Conservation (phyloP, 1,140 invertebrate species). For the Heliconius nattereri region DNA sequence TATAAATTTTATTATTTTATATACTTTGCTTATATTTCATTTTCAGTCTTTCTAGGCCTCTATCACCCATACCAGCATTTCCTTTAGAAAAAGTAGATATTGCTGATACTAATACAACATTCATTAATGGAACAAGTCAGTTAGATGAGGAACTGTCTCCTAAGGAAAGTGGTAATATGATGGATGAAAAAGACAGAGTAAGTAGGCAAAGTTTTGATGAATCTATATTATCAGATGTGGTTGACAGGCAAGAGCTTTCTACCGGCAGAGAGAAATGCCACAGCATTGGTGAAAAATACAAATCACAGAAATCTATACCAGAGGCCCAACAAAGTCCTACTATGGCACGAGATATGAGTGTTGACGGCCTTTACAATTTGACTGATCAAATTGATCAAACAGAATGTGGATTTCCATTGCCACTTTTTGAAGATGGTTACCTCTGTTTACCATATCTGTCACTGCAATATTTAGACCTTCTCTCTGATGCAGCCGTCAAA, state of each 20-base stretch:
- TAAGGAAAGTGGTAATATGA: constrained; percentile 71
- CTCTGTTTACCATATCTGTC: constrained; percentile 98
- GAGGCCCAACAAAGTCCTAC: constrained; percentile 78
- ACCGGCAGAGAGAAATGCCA: constrained; percentile 76
- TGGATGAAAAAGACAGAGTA: constrained; percentile 74
- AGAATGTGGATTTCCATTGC: constrained; percentile 93
- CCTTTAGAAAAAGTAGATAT: constrained; percentile 66
- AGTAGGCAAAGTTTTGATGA: constrained; percentile 77
- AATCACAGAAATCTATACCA: constrained; percentile 62
- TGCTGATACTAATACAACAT: constrained; percentile 56
- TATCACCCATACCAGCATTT: constrained; percentile 87
- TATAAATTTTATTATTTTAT: too few species aligned
- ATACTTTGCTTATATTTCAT: neutral
- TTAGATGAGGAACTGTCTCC: constrained; percentile 63
- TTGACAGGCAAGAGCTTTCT: constrained; percentile 62
- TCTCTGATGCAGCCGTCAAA: constrained; percentile 93
- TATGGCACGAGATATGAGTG: constrained; percentile 80
- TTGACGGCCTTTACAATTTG: constrained; percentile 76
- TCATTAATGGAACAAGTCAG: constrained; percentile 64
- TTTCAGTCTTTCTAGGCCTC: constrained; percentile 86
- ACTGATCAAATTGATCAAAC: constrained; percentile 85
- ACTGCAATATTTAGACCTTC: constrained; percentile 95
- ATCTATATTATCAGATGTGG: constrained; percentile 59
- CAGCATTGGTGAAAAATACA: constrained; percentile 79
- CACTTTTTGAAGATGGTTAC: constrained; percentile 95